A percentile compares a stretch with the other conserved stretches of the same genome.
phyloP scores from a whole-genome alignment of 1,140 invertebrate species.

The Apis florea region DNA sequence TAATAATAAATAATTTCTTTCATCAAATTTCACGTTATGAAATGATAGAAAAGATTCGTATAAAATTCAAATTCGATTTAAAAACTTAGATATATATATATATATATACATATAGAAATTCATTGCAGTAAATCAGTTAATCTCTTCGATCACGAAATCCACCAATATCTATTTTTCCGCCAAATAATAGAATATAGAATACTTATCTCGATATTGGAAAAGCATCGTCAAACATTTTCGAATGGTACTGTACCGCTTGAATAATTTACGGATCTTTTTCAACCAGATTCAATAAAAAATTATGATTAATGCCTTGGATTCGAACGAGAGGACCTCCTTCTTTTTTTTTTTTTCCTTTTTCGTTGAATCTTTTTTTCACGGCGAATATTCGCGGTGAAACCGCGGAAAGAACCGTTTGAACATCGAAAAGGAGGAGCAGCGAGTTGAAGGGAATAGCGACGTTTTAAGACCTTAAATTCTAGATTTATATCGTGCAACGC shows the following conservation, averaged over 20 bases:
- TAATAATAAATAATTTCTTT: no score
- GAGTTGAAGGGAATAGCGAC: constrained; percentile 37
- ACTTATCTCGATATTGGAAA: background rate
- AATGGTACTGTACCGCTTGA: background rate
- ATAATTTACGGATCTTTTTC: background rate
- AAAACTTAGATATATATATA: no score
- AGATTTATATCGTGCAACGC: constrained; percentile 66
- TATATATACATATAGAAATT: no score
- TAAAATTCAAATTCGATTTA: no score
- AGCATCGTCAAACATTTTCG: background rate
- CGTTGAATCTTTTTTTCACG: constrained; percentile 31
- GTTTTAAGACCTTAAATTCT: constrained; percentile 72
- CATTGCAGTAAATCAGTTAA: no score
- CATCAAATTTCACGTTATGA: no score
- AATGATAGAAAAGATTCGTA: no score
- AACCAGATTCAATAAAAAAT: background rate
- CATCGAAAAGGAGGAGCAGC: constrained; percentile 45
- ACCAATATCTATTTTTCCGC: no score
- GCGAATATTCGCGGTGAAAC: constrained; percentile 23
- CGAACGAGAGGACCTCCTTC: no score
- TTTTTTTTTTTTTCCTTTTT: background rate
- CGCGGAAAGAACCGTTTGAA: constrained; percentile 30
- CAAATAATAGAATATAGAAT: background rate
- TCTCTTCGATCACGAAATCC: no score
- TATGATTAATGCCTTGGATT: background rate